phyloP scores from a whole-genome alignment of 2,113 vertebrate species.

The Myotis brandtii region DNA sequence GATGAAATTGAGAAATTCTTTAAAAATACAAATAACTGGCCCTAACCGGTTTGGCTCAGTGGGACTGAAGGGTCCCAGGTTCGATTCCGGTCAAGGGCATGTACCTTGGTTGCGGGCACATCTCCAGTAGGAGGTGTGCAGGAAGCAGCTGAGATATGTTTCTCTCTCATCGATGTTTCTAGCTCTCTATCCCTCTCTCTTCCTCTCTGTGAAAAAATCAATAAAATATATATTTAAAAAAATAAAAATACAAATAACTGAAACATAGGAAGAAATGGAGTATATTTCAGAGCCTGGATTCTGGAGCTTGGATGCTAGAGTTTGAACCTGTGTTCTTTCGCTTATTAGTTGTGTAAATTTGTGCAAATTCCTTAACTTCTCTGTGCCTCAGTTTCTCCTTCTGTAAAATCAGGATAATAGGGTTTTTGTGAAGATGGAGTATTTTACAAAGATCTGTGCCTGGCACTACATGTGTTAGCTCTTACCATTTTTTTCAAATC shows the following conservation, averaged over 20 bases:
- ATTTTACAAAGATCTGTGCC: conserved; percentile 14
- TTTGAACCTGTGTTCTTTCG: background rate
- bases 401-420: background rate
- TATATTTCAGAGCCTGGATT: background rate
- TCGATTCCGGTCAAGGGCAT: no score
- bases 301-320: background rate
- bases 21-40: background rate
- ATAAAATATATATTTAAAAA: no score
- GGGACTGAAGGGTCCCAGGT: no score
- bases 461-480: background rate
- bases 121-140: no score
- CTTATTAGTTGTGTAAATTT: background rate
- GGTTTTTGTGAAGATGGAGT: background rate
- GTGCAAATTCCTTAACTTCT: background rate
- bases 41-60: no score
- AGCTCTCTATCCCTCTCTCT: no score
- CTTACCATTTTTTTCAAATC: background rate
- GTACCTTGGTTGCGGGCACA: no score
- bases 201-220: no score
- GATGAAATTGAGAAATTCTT: background rate
- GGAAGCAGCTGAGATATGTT: no score
- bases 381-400: background rate
- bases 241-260: background rate
- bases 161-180: no score
- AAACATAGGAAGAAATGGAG: background rate